Percentiles rank a stretch among this genome's conserved stretches.
Evolutionary conservation across 2,113 vertebrate species (phyloP).

Genomic region (Dicentrarchus labrax): DNA sequence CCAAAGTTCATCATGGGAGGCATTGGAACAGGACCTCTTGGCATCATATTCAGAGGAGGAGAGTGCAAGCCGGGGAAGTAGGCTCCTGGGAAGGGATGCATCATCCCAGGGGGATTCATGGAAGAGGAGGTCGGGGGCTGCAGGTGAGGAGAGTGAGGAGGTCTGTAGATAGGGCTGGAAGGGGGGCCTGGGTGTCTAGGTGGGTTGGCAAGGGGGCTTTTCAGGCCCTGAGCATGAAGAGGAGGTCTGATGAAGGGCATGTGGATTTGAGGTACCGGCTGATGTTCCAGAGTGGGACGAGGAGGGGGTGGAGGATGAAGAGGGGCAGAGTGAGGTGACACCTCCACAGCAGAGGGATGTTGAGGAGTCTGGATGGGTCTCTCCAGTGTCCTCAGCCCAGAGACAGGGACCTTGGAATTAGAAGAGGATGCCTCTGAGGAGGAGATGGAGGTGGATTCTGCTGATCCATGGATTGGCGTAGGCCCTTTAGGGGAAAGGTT

Average conservation of each 20-base stretch:
- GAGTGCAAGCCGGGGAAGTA: conserved; percentile 92
- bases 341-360: conserved; percentile 40
- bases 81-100: conserved; percentile 90
- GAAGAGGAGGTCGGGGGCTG: conserved; percentile 89
- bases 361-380: conserved; percentile 85
- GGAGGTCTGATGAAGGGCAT: conserved; percentile 92
- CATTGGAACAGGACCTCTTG: conserved; percentile 92
- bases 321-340: conserved; percentile 66
- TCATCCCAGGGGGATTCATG: conserved; percentile 90
- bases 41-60: conserved; percentile 93
- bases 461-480: conserved; percentile 83
- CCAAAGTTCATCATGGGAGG: conserved; percentile 93
- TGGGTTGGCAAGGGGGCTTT: conserved; percentile 89
- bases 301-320: conserved; percentile 66
- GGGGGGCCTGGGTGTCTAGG: conserved; percentile 88
- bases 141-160: conserved; percentile 92
- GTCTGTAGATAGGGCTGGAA: conserved; percentile 94
- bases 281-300: conserved; percentile 78
- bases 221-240: conserved; percentile 91
- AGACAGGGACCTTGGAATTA: conserved; percentile 89
- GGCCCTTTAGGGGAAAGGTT: conserved; percentile 87
- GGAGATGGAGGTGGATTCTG: conserved; percentile 88
- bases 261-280: conserved; percentile 82
- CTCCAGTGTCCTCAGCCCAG: conserved; percentile 89
- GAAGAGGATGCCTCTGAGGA: conserved; percentile 90